Base-by-base conservation (phyloP, 2,113 vertebrate genomes). In the Casuarius casuarius region DNA sequence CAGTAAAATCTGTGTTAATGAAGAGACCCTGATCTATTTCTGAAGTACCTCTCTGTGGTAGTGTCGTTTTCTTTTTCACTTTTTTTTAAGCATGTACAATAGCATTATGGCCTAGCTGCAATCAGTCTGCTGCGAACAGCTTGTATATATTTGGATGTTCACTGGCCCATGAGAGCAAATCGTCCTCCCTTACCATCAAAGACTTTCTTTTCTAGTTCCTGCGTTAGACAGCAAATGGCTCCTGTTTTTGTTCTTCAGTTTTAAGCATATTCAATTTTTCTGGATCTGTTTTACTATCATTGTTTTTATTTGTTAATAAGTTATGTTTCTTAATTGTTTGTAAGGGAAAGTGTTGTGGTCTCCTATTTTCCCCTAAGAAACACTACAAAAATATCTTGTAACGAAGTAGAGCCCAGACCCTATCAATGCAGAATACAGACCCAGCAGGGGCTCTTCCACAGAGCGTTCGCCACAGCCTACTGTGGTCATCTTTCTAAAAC, bases 81-180 rank as follows among this genome's bases (percentile, higher is more conserved):
- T 14, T 25, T 38, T 54, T 90, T 87, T 54, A 38, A 84, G 91
- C 73, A 5, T 49, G 40, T 65, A 82, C 93, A 95, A 92, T 77
- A 74, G 90, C 85, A 94, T 76, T 76, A 82, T 95, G 96, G 94
- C 92, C 92, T 90, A 48, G 83, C 96, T 83, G 83, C 91, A 93
- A 46, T 94, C 96, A 84, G 87, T 87, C 97, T 97, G 83, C 93
- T 62, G 26, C 52, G 3, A 51, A 92, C 96, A 97, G 96, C 96
- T 97, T 97, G 96, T 94, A 92, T 95, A 82, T 94, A 95, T 97
- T 97, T 97, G 96, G 96, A 89, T 97, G 96, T 89, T 96, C 97
- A 95, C 81, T 97, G 96, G 97, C 95, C 97, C 97, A 96, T 96
- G 97, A 97, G 96, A 96, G 95, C 95, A 96, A 95, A 97, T 95